A percentile compares a stretch with the other conserved stretches of the same genome.
phyloP scores from a whole-genome alignment of 2,797 vertebrate genomes.

The Poecilia picta region DNA sequence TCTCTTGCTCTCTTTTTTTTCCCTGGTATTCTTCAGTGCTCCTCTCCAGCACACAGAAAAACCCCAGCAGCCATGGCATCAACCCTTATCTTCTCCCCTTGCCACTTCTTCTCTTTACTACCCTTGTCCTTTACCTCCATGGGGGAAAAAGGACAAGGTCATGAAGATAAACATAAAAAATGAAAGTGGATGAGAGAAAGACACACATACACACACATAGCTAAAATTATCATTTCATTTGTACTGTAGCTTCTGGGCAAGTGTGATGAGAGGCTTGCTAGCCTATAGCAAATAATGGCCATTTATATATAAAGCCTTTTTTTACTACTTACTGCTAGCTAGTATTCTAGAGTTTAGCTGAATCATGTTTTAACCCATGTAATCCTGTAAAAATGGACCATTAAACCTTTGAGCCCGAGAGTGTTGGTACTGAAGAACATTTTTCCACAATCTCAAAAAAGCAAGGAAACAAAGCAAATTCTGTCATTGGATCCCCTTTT shows the following conservation, averaged over 20 bases:
- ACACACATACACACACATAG: conserved; percentile 66
- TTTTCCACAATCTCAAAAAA: neutral
- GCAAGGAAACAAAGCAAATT: neutral
- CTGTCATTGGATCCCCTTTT: neutral
- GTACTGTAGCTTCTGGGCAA: conserved; percentile 86
- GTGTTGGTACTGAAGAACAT: neutral
- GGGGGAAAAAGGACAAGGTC: conserved; percentile 76
- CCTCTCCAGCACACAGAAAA: conserved; percentile 57
- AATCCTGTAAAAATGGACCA: conserved; percentile 27
- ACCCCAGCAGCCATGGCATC: conserved; percentile 67
- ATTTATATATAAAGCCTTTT: conserved; percentile 85
- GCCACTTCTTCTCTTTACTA: conserved; percentile 52
- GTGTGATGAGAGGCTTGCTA: conserved; percentile 81
- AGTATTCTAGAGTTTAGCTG: conserved; percentile 83
- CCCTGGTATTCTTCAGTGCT: conserved; percentile 54
- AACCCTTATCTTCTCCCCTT: conserved; percentile 69
- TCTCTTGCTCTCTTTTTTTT: conserved; percentile 46
- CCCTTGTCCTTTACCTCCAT: conserved; percentile 75
- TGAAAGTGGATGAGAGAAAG: conserved; percentile 67
- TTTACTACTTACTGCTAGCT: conserved; percentile 82
- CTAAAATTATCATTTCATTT: conserved; percentile 91
- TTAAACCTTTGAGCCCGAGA: conserved; percentile 33
- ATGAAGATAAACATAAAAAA: conserved; percentile 78
- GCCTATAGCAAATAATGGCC: conserved; percentile 87
- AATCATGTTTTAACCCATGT: conserved; percentile 37